Conservation (phyloP, 2,888 invertebrate genomes). For the Drosophila paramelanica region DNA sequence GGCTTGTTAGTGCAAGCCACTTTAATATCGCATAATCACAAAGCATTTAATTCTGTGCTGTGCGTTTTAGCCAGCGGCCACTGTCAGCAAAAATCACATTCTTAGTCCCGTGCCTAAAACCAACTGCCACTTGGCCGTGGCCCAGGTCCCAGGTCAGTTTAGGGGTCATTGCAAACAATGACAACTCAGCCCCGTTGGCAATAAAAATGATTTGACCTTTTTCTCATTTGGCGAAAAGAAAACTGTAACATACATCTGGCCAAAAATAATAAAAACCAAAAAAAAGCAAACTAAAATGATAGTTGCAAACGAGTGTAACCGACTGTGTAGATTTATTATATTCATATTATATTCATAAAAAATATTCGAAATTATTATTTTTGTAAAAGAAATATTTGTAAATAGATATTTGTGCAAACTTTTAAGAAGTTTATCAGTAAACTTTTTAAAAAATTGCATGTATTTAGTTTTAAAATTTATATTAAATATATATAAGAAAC, state of each 20-base stretch:
- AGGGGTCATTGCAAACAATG: conserved; percentile 21
- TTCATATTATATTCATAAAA: too few relatives aligned
- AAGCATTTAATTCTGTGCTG: conserved; percentile 37
- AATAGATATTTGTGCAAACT: too few relatives aligned
- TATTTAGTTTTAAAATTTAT: too few relatives aligned
- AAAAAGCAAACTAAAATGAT: background rate
- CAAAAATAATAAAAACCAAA: conserved; percentile 15
- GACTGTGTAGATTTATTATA: too few relatives aligned
- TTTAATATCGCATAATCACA: conserved; percentile 47
- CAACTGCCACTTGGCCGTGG: conserved; percentile 37
- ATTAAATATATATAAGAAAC: too few relatives aligned
- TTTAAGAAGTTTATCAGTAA: too few relatives aligned
- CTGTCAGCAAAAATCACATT: background rate
- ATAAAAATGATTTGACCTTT: conserved; percentile 66
- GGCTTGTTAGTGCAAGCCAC: conserved; percentile 26
- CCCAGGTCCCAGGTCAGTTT: conserved; percentile 31
- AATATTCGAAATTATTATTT: too few relatives aligned
- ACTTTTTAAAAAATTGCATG: too few relatives aligned
- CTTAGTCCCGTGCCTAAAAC: conserved; percentile 37
- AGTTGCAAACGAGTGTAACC: too few relatives aligned
- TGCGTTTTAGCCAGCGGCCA: conserved; percentile 1
- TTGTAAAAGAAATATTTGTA: too few relatives aligned
- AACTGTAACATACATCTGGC: conserved; percentile 44
- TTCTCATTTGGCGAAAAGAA: background rate
- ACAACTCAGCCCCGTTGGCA: conserved; percentile 21